Percentiles rank a stretch among this genome's conserved stretches.
These are phyloP conservation scores for Pseudochirops cupreus DNA, from an alignment of 2,797 vertebrate genomes.

Conservation along the genomic window DNA sequence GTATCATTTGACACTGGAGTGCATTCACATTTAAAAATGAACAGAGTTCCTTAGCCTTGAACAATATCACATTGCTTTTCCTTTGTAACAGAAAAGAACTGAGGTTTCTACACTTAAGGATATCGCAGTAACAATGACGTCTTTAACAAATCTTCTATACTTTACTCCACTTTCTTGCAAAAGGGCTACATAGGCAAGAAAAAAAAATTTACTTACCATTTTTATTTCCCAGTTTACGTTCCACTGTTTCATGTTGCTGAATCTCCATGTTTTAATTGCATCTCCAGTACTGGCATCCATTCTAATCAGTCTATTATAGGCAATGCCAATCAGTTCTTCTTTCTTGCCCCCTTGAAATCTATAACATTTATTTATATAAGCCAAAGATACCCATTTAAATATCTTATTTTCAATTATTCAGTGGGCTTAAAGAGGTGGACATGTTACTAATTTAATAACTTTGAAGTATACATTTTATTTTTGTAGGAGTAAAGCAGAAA, in stretches of 20 bases:
- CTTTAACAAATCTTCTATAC: background rate
- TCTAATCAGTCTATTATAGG: slow-evolving; percentile 97
- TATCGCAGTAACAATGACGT: background rate
- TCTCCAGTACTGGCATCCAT: slow-evolving; percentile 97
- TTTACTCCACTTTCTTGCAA: slow-evolving; percentile 21
- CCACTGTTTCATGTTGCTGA: slow-evolving; percentile 99
- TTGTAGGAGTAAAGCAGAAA: slow-evolving; percentile 48
- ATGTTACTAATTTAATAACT: background rate
- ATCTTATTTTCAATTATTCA: background rate
- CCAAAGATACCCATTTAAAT: background rate
- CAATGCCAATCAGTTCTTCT: slow-evolving; percentile 97
- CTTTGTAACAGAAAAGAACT: background rate
- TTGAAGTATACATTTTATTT: background rate
- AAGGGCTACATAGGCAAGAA: background rate
- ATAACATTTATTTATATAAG: background rate
- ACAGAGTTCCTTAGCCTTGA: background rate
- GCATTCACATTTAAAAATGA: background rate
- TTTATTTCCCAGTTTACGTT: slow-evolving; percentile 99
- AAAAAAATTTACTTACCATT: slow-evolving; percentile 88
- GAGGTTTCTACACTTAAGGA: background rate
- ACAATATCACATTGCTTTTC: background rate
- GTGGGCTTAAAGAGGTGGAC: background rate
- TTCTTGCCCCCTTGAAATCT: slow-evolving; percentile 98
- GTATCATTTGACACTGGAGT: background rate
- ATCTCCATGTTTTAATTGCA: slow-evolving; percentile 98